A percentile compares a stretch with the other conserved stretches of the same genome.
Evolutionary conservation across 2,797 vertebrate species (phyloP).

Genomic region (Psittacula echo): DNA sequence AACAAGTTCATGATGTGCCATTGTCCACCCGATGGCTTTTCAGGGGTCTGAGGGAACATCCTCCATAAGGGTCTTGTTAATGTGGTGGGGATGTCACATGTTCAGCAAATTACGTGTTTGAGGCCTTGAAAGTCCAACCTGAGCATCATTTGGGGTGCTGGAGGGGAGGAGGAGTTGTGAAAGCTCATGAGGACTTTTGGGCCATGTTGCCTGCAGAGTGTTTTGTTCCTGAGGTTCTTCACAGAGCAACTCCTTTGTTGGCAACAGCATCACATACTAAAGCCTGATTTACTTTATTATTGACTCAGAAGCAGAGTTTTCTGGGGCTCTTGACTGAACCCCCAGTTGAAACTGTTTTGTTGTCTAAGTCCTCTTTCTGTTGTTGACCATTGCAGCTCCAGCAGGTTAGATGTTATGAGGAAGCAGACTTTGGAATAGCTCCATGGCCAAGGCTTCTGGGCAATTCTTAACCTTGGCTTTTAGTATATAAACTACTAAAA

Average conservation of each 20-base stretch:
- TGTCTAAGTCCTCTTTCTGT: not conserved
- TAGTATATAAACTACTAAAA: not conserved
- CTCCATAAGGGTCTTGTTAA: not conserved
- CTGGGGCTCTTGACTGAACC: not conserved
- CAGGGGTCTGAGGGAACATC: not conserved
- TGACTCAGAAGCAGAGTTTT: not conserved
- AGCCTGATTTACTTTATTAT: not conserved
- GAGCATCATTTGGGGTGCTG: not conserved
- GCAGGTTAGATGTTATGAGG: not conserved
- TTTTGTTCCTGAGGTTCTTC: not conserved
- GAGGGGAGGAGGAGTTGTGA: not conserved
- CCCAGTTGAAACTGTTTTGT: fast-evolving
- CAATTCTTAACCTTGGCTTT: not conserved
- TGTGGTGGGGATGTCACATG: fast-evolving
- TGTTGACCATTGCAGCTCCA: not conserved
- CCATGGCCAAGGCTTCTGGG: not conserved
- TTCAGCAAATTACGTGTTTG: not conserved
- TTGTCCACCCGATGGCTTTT: fast-evolving
- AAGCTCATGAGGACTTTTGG: not conserved
- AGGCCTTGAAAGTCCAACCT: not conserved
- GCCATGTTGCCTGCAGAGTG: not conserved
- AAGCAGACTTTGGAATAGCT: not conserved
- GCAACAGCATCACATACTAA: not conserved
- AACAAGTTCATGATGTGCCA: fast-evolving
- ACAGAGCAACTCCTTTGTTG: not conserved